Conservation (phyloP, 2,888 invertebrate species). For the Volucella bombylans region DNA sequence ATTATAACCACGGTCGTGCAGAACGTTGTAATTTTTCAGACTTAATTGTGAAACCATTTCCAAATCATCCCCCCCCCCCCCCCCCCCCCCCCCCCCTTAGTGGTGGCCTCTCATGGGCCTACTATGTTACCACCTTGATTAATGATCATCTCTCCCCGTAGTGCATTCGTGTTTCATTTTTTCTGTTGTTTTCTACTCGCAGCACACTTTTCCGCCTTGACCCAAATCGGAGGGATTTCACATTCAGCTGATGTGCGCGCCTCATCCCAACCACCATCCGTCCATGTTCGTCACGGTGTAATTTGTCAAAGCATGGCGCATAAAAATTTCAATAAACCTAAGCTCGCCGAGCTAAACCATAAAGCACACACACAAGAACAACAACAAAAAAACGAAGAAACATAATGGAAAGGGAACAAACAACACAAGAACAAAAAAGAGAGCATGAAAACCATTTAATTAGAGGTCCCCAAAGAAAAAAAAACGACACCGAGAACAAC, state of each 20-base stretch:
- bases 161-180: too few relatives aligned
- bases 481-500: conserved; percentile 14
- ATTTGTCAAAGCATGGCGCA: conserved; percentile 18
- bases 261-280: conserved; percentile 38
- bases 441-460: conserved; percentile 43
- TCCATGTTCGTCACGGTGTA: conserved; percentile 40
- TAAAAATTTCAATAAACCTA: conserved; percentile 48
- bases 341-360: not conserved
- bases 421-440: conserved; percentile 7
- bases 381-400: not conserved
- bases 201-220: conserved; percentile 58
- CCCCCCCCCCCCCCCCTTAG: not conserved
- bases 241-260: conserved; percentile 48
- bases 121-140: conserved; percentile 40
- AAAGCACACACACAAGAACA: not conserved
- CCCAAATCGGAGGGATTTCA: conserved; percentile 61
- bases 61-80: not conserved
- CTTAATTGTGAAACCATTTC: conserved; percentile 59
- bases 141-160: conserved; percentile 58
- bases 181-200: conserved; percentile 18
- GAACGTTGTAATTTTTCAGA: conserved; percentile 58
- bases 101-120: not conserved
- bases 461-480: conserved; percentile 43
- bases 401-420: conserved; percentile 19
- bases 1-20: conserved; percentile 51